Conservation (phyloP, 2,888 invertebrate genomes). For the Heliconius sara region DNA sequence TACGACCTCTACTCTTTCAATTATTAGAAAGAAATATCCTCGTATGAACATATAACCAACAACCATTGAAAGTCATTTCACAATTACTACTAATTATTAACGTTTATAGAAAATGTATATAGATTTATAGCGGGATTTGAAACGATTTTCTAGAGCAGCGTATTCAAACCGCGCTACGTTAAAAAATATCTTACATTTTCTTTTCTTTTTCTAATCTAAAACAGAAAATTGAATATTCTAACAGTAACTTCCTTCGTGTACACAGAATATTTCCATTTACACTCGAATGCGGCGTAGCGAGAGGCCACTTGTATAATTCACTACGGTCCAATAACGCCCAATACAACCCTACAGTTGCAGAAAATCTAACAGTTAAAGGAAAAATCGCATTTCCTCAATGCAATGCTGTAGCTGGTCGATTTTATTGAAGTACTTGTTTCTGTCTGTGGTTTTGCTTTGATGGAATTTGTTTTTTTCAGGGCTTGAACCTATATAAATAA, state of each 20-base stretch:
- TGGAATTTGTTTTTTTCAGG: not conserved
- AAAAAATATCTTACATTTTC: not conserved
- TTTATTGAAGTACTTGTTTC: not conserved
- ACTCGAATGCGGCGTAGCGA: conserved; percentile 20
- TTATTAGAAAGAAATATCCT: too few relatives aligned
- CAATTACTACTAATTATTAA: too few relatives aligned
- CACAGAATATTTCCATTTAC: conserved; percentile 17
- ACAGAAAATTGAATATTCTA: not conserved
- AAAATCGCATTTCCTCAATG: conserved; percentile 23
- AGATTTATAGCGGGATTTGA: too few relatives aligned
- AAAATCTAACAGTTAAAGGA: conserved; percentile 8
- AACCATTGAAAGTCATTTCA: too few relatives aligned
- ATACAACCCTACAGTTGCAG: conserved; percentile 17
- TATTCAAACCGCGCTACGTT: too few relatives aligned
- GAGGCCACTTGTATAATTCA: conserved; percentile 27
- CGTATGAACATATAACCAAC: too few relatives aligned
- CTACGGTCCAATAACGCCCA: conserved; percentile 27
- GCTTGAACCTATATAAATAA: too few relatives aligned
- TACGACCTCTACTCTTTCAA: too few relatives aligned
- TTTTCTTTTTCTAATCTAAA: not conserved
- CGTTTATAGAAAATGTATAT: too few relatives aligned
- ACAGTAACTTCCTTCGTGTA: not conserved
- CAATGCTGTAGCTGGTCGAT: not conserved
- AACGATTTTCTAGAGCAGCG: too few relatives aligned
- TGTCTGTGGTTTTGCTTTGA: not conserved